phyloP scores from a whole-genome alignment of 1,140 invertebrate genomes.

The Drosophila burlai region DNA sequence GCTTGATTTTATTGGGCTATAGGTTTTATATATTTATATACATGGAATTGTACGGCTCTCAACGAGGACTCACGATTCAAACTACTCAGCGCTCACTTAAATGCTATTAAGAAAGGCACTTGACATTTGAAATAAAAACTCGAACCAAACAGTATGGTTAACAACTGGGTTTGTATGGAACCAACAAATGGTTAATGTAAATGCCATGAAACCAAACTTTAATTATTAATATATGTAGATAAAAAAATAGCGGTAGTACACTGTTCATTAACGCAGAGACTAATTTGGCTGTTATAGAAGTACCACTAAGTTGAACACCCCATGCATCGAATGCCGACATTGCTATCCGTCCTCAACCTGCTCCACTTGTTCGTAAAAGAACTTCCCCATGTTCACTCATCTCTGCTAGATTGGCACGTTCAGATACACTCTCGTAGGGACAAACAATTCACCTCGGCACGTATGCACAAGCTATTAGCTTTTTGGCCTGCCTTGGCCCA shows the following conservation, averaged over 20 bases:
- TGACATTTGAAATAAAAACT: conserved; percentile 65
- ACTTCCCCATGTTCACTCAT: not conserved
- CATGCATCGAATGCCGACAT: not conserved
- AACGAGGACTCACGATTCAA: not conserved
- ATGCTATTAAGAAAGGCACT: conserved; percentile 77
- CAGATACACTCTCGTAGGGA: not conserved
- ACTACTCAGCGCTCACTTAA: conserved; percentile 50
- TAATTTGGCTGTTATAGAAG: not conserved
- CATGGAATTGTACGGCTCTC: conserved; percentile 1
- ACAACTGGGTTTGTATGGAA: no score
- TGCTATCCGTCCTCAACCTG: not conserved
- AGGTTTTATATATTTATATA: conserved; percentile 20
- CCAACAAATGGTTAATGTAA: conserved; percentile 3
- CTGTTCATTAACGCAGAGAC: not conserved
- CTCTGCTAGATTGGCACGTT: not conserved
- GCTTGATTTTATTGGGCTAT: conserved; percentile 16
- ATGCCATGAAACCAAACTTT: not conserved
- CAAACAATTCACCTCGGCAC: conserved; percentile 20
- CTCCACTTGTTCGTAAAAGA: not conserved
- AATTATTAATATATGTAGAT: not conserved
- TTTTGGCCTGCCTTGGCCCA: not conserved
- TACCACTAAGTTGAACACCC: not conserved
- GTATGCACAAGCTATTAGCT: conserved; percentile 50
- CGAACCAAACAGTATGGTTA: conserved; percentile 4
- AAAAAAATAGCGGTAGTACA: not conserved